These are phyloP conservation scores for Erebia aethiops DNA, from an alignment of 2,888 invertebrate genomes.

Conservation along the genomic window DNA sequence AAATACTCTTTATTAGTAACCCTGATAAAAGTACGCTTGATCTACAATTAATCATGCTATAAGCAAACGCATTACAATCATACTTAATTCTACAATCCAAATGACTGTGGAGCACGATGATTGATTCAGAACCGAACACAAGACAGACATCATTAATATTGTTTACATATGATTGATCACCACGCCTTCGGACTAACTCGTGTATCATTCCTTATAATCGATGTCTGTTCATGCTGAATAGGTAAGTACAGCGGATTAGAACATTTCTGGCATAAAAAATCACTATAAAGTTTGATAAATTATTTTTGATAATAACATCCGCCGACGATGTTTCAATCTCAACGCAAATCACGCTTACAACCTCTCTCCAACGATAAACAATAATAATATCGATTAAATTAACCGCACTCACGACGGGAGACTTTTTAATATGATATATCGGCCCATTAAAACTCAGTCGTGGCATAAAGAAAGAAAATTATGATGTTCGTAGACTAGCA, in stretches of 20 bases:
- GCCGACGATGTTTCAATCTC: constrained; percentile 38
- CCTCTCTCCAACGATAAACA: constrained; percentile 51
- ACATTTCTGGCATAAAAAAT: constrained; percentile 40
- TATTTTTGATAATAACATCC: constrained; percentile 34
- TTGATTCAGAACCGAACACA: constrained; percentile 62
- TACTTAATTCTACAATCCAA: constrained; percentile 43
- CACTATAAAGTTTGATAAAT: constrained; percentile 37
- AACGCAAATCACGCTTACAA: constrained; percentile 33
- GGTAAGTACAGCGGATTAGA: constrained; percentile 44
- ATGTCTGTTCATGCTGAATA: constrained; percentile 53
- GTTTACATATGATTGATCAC: constrained; percentile 68
- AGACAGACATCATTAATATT: constrained; percentile 72
- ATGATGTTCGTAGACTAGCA: constrained; percentile 66
- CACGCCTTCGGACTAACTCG: constrained; percentile 53
- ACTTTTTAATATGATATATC: constrained; percentile 68
- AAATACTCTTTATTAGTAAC: neutral
- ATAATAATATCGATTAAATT: constrained; percentile 69
- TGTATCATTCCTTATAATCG: constrained; percentile 54
- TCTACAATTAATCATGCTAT: constrained; percentile 41
- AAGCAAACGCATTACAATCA: constrained; percentile 43
- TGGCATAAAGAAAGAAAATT: constrained; percentile 70
- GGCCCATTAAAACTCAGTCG: constrained; percentile 66
- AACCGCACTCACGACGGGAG: constrained; percentile 63
- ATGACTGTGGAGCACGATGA: constrained; percentile 55
- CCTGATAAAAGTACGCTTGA: neutral